A percentile compares a stretch with the other conserved stretches of the same genome.
These are phyloP conservation scores for Ptychadena robeensis DNA, from an alignment of 2,797 vertebrate genomes.

Conservation along the genomic window DNA sequence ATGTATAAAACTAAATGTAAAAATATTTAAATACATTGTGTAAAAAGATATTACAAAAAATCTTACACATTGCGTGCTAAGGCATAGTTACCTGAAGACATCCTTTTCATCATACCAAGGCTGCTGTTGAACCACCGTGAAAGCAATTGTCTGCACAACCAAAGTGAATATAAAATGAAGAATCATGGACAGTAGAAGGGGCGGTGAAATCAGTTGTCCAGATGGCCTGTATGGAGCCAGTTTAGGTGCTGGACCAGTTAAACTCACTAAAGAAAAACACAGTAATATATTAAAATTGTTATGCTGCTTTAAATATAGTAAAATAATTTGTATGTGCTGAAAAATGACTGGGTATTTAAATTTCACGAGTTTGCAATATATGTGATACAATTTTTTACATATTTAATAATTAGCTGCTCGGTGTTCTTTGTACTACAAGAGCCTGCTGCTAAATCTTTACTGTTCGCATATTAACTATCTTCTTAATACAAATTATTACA, in stretches of 20 bases:
- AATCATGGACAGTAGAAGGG: conserved; percentile 76
- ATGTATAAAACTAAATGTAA: too few relatives aligned
- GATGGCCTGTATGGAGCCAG: conserved; percentile 75
- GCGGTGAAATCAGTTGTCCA: conserved; percentile 74
- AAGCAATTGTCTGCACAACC: conserved; percentile 72
- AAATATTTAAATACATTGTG: too few relatives aligned
- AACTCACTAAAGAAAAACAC: conserved; percentile 72
- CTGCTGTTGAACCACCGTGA: conserved; percentile 75
- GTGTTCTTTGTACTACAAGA: too few relatives aligned
- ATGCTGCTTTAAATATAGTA: background rate
- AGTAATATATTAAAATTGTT: background rate
- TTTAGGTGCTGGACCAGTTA: conserved; percentile 75
- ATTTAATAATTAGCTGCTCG: too few relatives aligned
- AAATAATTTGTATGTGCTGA: background rate
- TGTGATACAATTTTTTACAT: too few relatives aligned
- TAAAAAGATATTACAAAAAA: background rate
- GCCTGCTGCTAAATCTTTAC: too few relatives aligned
- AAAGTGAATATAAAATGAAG: conserved; percentile 77
- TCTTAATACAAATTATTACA: too few relatives aligned
- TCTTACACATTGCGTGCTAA: background rate
- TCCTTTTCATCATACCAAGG: conserved; percentile 72
- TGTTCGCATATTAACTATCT: too few relatives aligned
- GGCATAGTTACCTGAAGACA: conserved; percentile 68
- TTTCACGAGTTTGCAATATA: too few relatives aligned
- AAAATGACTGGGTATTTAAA: background rate